These are phyloP conservation scores for Trichechus manatus DNA, from an alignment of 2,113 vertebrate genomes.

Conservation along the genomic window DNA sequence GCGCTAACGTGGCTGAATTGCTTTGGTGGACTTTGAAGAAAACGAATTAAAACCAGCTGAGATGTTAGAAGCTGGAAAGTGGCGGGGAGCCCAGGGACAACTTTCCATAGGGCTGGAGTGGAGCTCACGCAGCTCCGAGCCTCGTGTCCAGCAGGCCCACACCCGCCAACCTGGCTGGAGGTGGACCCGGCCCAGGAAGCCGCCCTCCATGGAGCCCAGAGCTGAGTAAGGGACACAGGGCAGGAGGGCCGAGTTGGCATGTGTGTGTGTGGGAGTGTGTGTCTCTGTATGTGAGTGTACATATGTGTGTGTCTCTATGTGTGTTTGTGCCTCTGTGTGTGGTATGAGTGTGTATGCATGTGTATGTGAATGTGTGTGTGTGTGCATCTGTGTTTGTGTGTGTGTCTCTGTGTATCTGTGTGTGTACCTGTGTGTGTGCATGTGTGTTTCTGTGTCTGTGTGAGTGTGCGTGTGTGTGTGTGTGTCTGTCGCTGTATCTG, in stretches of 20 bases:
- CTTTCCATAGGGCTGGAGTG: slow-evolving; percentile 28
- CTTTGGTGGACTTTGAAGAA: slow-evolving; percentile 67
- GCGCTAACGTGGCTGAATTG: slow-evolving; percentile 66
- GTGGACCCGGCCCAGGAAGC: not conserved
- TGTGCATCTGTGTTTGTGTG: not conserved
- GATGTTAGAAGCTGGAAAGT: slow-evolving; percentile 45
- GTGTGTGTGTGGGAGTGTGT: not conserved
- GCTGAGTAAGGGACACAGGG: not conserved
- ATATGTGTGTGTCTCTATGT: not conserved
- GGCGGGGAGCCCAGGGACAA: slow-evolving; percentile 16
- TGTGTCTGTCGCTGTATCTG: not conserved
- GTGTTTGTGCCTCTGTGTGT: not conserved
- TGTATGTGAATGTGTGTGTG: not conserved
- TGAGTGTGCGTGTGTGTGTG: not conserved
- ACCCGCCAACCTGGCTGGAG: not conserved
- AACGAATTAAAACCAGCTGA: slow-evolving; percentile 74
- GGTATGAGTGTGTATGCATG: not conserved
- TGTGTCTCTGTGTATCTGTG: not conserved
- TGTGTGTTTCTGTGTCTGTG: not conserved
- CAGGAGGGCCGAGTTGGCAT: not conserved
- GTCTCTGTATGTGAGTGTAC: not conserved
- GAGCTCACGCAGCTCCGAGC: not conserved
- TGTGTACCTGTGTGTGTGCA: not conserved
- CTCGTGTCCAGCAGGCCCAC: not conserved
- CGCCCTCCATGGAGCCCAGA: too few relatives aligned